phyloP scores from a whole-genome alignment of 2,888 invertebrate species.

The Eilema sororculum region DNA sequence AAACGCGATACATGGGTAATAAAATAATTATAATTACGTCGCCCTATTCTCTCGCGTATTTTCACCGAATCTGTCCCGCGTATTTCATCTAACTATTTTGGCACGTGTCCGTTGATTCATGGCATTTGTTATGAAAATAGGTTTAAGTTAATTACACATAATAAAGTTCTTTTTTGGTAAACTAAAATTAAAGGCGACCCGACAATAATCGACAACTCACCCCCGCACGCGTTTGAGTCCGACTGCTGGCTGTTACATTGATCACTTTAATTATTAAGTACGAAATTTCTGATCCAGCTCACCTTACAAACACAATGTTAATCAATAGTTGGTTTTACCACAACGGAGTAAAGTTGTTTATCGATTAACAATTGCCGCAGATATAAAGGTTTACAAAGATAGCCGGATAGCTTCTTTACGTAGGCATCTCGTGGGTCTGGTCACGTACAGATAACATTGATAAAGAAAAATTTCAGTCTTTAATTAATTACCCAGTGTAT shows the following conservation, averaged over 20 bases:
- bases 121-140: not conserved
- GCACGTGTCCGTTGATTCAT: no score
- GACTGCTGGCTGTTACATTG: slow-evolving; percentile 15
- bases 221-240: slow-evolving; percentile 19
- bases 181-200: not conserved
- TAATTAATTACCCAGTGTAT: slow-evolving; percentile 39
- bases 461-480: slow-evolving; percentile 49
- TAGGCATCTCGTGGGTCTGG: slow-evolving; percentile 58
- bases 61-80: no score
- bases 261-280: slow-evolving; percentile 13
- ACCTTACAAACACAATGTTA: slow-evolving; percentile 2
- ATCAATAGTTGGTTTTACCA: slow-evolving; percentile 27
- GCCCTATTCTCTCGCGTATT: no score
- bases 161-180: not conserved
- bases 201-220: slow-evolving; percentile 31
- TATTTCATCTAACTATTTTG: no score
- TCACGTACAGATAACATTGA: slow-evolving; percentile 73
- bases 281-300: slow-evolving; percentile 1
- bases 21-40: no score
- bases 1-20: no score
- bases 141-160: not conserved
- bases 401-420: not conserved
- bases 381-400: slow-evolving; percentile 23
- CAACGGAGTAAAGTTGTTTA: slow-evolving; percentile 22
- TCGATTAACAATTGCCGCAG: slow-evolving; percentile 18